phyloP scores from a whole-genome alignment of 2,888 invertebrate genomes.

The Digitonthophagus gazella region DNA sequence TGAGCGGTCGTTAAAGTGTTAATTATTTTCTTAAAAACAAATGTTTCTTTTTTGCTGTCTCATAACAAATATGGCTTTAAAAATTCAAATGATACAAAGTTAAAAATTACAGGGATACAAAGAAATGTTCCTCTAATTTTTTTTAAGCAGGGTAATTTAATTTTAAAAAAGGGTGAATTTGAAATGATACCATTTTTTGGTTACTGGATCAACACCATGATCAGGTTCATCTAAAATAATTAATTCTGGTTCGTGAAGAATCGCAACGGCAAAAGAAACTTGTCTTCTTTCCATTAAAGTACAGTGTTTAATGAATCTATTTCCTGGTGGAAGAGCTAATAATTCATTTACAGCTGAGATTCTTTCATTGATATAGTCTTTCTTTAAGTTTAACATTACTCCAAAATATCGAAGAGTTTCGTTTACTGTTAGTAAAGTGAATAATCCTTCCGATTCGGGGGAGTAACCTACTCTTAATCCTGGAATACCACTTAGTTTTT shows the following conservation, averaged over 20 bases:
- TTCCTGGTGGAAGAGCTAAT: conserved; percentile 27
- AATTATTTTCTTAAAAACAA: no score
- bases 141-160: background rate
- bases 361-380: conserved; percentile 27
- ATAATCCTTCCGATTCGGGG: conserved; percentile 29
- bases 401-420: conserved; percentile 31
- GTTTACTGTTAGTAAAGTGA: conserved; percentile 28
- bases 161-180: background rate
- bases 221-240: conserved; percentile 91
- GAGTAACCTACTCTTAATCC: conserved; percentile 30
- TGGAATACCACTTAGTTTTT: conserved; percentile 27
- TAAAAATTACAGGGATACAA: no score
- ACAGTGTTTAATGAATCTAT: conserved; percentile 61
- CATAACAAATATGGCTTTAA: no score
- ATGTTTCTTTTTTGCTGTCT: no score
- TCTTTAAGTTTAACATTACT: conserved; percentile 23
- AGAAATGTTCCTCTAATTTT: no score
- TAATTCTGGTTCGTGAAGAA: conserved; percentile 84
- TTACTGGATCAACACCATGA: conserved; percentile 84
- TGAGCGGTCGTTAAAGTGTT: no score
- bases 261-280: conserved; percentile 82
- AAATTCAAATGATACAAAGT: no score
- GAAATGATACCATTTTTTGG: conserved; percentile 75
- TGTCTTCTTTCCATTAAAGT: conserved; percentile 88
- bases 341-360: conserved; percentile 27